Evolutionary conservation across 2,888 invertebrate genomes (phyloP).

Genomic region (Drosophila anomalata): DNA sequence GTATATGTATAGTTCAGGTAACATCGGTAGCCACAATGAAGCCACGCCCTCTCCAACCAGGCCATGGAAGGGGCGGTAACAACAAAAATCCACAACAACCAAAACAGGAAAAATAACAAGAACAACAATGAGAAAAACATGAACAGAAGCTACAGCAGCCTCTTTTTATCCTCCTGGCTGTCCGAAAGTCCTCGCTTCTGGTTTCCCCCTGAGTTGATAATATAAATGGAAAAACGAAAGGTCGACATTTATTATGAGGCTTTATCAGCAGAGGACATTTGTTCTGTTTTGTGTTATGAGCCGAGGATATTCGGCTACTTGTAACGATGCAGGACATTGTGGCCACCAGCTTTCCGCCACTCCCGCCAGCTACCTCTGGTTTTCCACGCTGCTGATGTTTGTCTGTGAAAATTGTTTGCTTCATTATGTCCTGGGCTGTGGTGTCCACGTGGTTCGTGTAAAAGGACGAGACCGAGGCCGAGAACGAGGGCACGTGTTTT

Average conservation of each 20-base stretch:
- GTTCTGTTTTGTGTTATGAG: slow-evolving; percentile 76
- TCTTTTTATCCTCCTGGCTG: slow-evolving; percentile 45
- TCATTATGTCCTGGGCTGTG: slow-evolving; percentile 55
- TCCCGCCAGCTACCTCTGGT: neutral
- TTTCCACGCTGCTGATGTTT: slow-evolving; percentile 17
- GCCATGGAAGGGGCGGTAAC: neutral
- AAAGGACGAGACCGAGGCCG: slow-evolving; percentile 1
- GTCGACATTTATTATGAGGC: slow-evolving; percentile 84
- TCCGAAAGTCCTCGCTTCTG: slow-evolving; percentile 28
- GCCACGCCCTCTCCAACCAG: slow-evolving; percentile 27
- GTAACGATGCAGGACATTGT: slow-evolving; percentile 46
- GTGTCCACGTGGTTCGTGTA: slow-evolving; percentile 10
- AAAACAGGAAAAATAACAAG: neutral
- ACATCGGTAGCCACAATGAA: slow-evolving; percentile 32
- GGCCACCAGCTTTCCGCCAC: neutral
- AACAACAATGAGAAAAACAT: neutral
- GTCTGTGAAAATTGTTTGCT: slow-evolving; percentile 55
- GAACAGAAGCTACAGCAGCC: slow-evolving; percentile 16
- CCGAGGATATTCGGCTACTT: slow-evolving; percentile 72
- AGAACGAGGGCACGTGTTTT: slow-evolving; percentile 48
- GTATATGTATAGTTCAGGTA: slow-evolving; percentile 53
- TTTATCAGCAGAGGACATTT: slow-evolving; percentile 84
- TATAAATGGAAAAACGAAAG: slow-evolving; percentile 84
- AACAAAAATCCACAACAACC: slow-evolving; percentile 9
- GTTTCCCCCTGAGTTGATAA: slow-evolving; percentile 71